Conservation (phyloP, 2,797 vertebrate genomes). For the Urosaurus nigricauda region DNA sequence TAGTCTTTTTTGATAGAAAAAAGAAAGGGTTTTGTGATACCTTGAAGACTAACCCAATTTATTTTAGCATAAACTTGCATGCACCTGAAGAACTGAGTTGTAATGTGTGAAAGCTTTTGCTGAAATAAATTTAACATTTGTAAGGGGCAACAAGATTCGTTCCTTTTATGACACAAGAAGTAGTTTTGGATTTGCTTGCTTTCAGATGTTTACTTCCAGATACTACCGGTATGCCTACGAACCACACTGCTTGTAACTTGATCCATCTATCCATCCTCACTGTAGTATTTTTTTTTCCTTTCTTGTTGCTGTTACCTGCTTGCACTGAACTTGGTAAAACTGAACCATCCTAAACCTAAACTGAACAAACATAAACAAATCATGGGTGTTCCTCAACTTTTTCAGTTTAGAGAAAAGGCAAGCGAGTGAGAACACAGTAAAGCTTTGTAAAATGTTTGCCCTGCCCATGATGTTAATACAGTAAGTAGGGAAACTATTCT, state of each 20-base stretch:
- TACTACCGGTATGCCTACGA: neutral
- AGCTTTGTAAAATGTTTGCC: neutral
- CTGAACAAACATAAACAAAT: neutral
- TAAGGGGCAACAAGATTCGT: too few relatives aligned
- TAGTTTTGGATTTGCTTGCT: neutral
- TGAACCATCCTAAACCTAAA: neutral
- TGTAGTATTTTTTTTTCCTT: neutral
- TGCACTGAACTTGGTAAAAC: rapidly evolving
- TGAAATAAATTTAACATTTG: too few relatives aligned
- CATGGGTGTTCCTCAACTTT: too few relatives aligned
- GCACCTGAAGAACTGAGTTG: neutral
- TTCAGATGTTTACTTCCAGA: neutral
- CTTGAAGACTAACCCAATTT: too few relatives aligned
- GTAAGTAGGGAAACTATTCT: neutral
- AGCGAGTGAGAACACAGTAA: neutral
- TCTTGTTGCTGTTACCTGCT: neutral
- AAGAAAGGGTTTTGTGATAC: too few relatives aligned
- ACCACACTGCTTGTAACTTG: neutral
- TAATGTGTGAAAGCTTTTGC: neutral
- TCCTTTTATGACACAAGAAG: too few relatives aligned
- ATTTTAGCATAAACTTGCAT: too few relatives aligned
- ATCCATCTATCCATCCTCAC: neutral
- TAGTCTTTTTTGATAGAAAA: neutral
- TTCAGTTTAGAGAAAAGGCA: neutral
- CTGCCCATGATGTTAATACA: neutral